These are phyloP conservation scores for Sisor rabdophorus DNA, from an alignment of 2,113 vertebrate species.

Conservation along the genomic window DNA sequence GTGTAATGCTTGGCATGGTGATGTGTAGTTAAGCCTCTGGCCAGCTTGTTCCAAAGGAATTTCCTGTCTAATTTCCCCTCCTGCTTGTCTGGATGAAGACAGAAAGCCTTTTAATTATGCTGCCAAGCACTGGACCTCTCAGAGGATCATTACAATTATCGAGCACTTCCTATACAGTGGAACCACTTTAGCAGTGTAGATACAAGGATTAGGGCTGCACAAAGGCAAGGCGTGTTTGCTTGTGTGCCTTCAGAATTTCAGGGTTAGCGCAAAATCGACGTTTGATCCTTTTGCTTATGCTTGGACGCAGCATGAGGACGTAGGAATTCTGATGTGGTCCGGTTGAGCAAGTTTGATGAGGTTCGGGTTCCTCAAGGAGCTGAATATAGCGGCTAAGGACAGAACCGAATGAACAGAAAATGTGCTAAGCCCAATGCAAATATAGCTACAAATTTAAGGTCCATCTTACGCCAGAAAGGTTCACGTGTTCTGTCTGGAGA, in stretches of 20 bases:
- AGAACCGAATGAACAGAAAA: neutral
- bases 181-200: slow-evolving; percentile 54
- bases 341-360: neutral
- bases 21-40: slow-evolving; percentile 71
- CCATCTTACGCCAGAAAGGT: neutral
- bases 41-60: slow-evolving; percentile 74
- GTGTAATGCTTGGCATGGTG: slow-evolving; percentile 64
- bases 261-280: slow-evolving; percentile 18
- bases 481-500: neutral
- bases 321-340: neutral
- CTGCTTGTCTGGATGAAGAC: slow-evolving; percentile 60
- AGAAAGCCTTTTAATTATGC: slow-evolving; percentile 75
- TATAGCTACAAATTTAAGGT: no score
- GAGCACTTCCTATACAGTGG: slow-evolving; percentile 76
- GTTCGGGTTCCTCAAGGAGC: neutral
- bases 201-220: slow-evolving; percentile 38
- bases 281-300: slow-evolving; percentile 12
- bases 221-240: slow-evolving; percentile 38
- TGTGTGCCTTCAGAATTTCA: slow-evolving; percentile 29
- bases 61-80: slow-evolving; percentile 74
- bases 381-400: neutral
- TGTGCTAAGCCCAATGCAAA: no score
- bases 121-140: slow-evolving; percentile 66
- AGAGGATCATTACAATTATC: slow-evolving; percentile 74
- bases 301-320: neutral